A percentile compares a stretch with the other conserved stretches of the same genome.
Conservation (phyloP, 1,140 invertebrate species). For the Calephelis virginiensis region DNA sequence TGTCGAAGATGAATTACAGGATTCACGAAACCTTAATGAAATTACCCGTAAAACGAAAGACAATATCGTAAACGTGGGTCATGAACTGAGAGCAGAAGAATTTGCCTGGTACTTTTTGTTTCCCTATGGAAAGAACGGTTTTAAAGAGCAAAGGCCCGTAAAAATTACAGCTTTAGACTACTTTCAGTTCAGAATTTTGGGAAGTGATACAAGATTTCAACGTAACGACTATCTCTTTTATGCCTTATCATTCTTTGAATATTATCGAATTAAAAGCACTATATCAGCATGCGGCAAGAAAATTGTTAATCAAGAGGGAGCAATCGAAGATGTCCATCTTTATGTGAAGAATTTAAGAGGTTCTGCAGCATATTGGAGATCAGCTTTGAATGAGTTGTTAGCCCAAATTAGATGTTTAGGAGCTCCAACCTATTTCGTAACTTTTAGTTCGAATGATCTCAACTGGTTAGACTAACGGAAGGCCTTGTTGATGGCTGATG, state of each 20-base stretch:
- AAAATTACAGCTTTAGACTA: constrained; percentile 60
- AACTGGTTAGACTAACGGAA: constrained; percentile 47
- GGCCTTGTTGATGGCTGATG: constrained; percentile 47
- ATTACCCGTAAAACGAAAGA: constrained; percentile 47
- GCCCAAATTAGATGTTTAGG: constrained; percentile 40
- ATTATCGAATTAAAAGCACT: constrained; percentile 45
- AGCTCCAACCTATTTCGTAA: constrained; percentile 49
- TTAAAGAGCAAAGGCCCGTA: constrained; percentile 48
- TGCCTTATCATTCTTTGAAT: constrained; percentile 57
- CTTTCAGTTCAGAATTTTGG: constrained; percentile 55
- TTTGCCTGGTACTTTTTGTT: constrained; percentile 58
- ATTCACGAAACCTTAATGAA: constrained; percentile 44
- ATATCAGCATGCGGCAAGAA: constrained; percentile 44
- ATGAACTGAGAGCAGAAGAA: constrained; percentile 61
- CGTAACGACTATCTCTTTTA: constrained; percentile 64
- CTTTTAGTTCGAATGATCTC: constrained; percentile 57
- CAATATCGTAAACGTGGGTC: constrained; percentile 49
- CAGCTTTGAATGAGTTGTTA: constrained; percentile 37
- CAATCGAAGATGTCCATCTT: constrained; percentile 44
- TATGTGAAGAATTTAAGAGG: constrained; percentile 47
- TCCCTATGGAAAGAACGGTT: constrained; percentile 58
- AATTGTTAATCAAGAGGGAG: constrained; percentile 42
- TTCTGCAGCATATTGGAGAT: constrained; percentile 44
- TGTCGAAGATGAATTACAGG: constrained; percentile 51
- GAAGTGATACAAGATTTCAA: constrained; percentile 53